These are phyloP conservation scores for Thumatha senex DNA, from an alignment of 2,888 invertebrate species.

Conservation along the genomic window DNA sequence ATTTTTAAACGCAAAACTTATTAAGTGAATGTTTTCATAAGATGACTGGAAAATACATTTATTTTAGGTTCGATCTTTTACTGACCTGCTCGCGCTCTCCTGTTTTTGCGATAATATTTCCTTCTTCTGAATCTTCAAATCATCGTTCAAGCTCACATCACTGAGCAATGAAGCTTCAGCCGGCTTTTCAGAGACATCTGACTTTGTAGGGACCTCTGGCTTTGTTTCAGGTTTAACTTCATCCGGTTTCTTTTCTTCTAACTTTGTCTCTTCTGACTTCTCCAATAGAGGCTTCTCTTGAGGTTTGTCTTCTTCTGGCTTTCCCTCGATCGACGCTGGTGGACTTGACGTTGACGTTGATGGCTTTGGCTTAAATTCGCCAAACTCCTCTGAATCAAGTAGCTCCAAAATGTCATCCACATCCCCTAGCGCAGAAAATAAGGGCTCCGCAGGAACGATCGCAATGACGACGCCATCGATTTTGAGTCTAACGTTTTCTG, in stretches of 20 bases:
- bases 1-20: neutral
- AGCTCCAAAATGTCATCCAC: slow-evolving; percentile 70
- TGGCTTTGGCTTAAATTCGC: slow-evolving; percentile 42
- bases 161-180: slow-evolving; percentile 43
- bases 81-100: slow-evolving; percentile 70
- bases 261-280: slow-evolving; percentile 6
- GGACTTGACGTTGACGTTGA: slow-evolving; percentile 22
- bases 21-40: no score
- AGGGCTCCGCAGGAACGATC: slow-evolving; percentile 84
- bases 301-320: slow-evolving; percentile 19
- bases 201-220: slow-evolving; percentile 33
- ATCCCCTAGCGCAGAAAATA: slow-evolving; percentile 81
- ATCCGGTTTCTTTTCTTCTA: slow-evolving; percentile 23
- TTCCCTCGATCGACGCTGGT: slow-evolving; percentile 2
- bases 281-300: slow-evolving; percentile 27
- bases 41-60: no score
- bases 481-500: slow-evolving; percentile 88
- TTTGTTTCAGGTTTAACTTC: slow-evolving; percentile 29
- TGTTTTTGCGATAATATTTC: slow-evolving; percentile 56
- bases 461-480: slow-evolving; percentile 88
- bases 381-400: slow-evolving; percentile 50
- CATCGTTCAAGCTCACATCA: slow-evolving; percentile 52
- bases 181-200: slow-evolving; percentile 36
- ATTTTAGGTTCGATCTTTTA: no score
- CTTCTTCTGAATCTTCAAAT: slow-evolving; percentile 61